Base-by-base conservation (phyloP, 2,113 vertebrate species). In the Scomber japonicus region DNA sequence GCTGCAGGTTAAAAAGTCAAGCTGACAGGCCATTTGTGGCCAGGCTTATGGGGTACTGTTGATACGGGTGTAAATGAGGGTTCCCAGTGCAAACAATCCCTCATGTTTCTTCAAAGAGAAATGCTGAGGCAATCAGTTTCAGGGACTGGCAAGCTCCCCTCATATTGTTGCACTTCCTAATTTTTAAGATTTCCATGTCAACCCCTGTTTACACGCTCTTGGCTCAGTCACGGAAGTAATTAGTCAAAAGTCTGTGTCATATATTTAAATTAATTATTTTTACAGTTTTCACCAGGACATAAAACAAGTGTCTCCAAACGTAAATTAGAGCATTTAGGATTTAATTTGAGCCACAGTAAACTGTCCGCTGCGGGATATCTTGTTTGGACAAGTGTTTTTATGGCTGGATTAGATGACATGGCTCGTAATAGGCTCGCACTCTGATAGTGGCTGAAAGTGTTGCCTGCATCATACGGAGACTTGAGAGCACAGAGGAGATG, bases 1-100 rank as follows among this genome's bases (percentile, higher is more conserved):
- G 87, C 66, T 55, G 48, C 35, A 75, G 88, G 88, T 90, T 84
- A 91, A 83, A 40, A 91, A 55, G 90, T 90, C 87, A 89, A 80
- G 78, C 77, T 87, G 87, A 72, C 30, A 60, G 76, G 68, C 51
- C 3, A 59, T 90, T 88, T 90, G 88, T 80, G 83, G 75, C 64
- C 17, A 16, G 68, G 71, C 77, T 73, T 21, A 69, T 54, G 31
- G 4, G 64, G 65, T 75, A 6, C 78, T 82, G 90, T 86, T 82
- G 59, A 82, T 83, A 35, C 19, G 54, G 73, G 71, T 54, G 77
- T 67, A 83, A 88, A 90, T 75, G 75, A 69, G n/a, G 73, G 63
- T 49, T 82, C 60, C 49, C 56, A 59, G 69, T 68, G 83, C 60
- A 87, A 90, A 93, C 79, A 84, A 60, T 66, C 30, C 30, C 62